Evolutionary conservation across 2,888 invertebrate genomes (phyloP).

Genomic region (Nipponacmea schrenckii): DNA sequence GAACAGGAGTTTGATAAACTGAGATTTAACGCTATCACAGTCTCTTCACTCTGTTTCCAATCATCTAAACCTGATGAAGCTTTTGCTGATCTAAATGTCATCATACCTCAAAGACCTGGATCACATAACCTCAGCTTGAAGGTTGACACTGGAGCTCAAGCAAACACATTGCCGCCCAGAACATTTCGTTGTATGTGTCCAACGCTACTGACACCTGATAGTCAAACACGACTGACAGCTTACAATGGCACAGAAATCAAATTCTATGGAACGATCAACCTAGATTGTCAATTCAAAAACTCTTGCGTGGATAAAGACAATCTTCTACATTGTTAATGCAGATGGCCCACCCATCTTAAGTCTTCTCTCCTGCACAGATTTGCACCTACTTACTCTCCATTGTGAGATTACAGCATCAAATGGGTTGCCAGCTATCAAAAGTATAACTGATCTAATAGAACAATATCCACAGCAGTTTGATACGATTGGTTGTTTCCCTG

Average conservation of each 20-base stretch:
- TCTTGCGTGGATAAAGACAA: background rate
- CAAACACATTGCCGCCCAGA: background rate
- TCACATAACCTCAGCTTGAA: background rate
- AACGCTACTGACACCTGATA: background rate
- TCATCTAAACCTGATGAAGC: too few species aligned
- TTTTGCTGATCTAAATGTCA: background rate
- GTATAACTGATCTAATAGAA: background rate
- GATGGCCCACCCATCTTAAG: background rate
- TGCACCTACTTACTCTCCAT: background rate
- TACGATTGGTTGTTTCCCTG: conserved; percentile 1
- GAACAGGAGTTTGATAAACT: too few species aligned
- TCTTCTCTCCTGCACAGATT: background rate
- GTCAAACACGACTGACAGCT: background rate
- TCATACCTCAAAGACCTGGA: background rate
- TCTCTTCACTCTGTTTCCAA: too few species aligned
- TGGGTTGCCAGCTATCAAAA: background rate
- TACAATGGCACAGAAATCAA: conserved; percentile 5
- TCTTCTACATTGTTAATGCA: conserved; percentile 2
- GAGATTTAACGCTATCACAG: background rate
- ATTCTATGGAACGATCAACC: background rate
- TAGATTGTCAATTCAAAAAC: background rate
- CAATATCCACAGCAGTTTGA: background rate
- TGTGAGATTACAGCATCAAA: background rate
- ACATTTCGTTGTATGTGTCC: background rate
- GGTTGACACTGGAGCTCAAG: background rate